A percentile compares a stretch with the other conserved stretches of the same genome.
phyloP scores from a whole-genome alignment of 2,888 invertebrate species.

The Entomobrya multifasciata region DNA sequence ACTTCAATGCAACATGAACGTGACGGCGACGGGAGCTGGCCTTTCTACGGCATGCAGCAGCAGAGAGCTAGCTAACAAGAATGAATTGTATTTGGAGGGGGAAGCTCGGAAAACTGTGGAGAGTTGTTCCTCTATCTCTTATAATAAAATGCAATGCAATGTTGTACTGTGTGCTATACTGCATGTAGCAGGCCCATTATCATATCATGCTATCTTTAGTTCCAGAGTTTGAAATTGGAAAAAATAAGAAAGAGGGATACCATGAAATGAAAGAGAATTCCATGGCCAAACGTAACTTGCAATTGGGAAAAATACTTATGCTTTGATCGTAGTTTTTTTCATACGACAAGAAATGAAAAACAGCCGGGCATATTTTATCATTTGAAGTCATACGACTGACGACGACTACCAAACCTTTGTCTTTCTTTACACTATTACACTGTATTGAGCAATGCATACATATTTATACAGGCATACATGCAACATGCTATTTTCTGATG shows the following conservation, averaged over 20 bases:
- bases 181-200: too few relatives aligned
- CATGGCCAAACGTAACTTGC: background rate
- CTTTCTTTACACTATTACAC: too few relatives aligned
- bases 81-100: constrained; percentile 56
- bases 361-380: constrained; percentile 1
- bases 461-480: constrained; percentile 39
- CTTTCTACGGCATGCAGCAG: constrained; percentile 14
- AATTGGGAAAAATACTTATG: background rate
- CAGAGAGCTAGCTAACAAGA: constrained; percentile 53
- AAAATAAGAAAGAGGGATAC: too few relatives aligned
- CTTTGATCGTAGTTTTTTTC: background rate
- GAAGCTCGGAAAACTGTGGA: constrained; percentile 22
- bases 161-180: too few relatives aligned
- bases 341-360: background rate
- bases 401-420: too few relatives aligned
- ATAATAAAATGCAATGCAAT: too few relatives aligned
- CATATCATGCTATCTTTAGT: too few relatives aligned
- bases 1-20: background rate
- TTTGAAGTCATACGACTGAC: constrained; percentile 4
- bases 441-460: too few relatives aligned
- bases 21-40: constrained; percentile 7
- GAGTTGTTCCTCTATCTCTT: background rate
- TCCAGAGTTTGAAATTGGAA: too few relatives aligned
- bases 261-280: background rate
- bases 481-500: constrained; percentile 59